Base-by-base conservation (phyloP, 1,140 invertebrate genomes). In the Stegodyphus dumicola region DNA sequence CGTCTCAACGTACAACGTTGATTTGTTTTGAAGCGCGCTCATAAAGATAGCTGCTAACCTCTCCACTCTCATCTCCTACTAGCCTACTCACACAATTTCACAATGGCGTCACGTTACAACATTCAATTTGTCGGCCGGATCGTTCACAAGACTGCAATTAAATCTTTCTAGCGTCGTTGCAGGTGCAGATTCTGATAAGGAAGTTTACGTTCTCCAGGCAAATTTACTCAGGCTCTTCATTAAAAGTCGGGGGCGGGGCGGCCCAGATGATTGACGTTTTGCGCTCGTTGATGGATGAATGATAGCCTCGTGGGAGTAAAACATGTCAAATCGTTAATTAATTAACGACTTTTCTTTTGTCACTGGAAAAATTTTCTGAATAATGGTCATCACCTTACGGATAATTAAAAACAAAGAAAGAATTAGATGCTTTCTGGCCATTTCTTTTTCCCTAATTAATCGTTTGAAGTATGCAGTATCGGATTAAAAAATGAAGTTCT, bases 221-320 rank as follows among this genome's bases (percentile, higher is more conserved):
- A 33, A 33, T 33, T 33, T 67, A 51, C 64, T 77, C 51, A 67
- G 76, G n/a, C 76, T 17, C 77, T 79, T 79, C 77, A 79, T 70
- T 79, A 70, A 79, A 70, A 13, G 9, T 9, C 13, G 73, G 54
- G 54, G 73, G 73, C 73, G 73, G 52, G n/a, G 54, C 73, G 9
- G 11, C 9, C 9, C 54, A 17, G 52, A 75, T 75, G 54, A 53
- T 54, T 53, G 73, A 33, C 60, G 60, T 13, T 11, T 33, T 33
- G 33, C 33, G 33, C 33, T 33, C 33, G 33, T 33, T 77, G 75
- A 77, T 77, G 75, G 56, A 18, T 77, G 75, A 77, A 77, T 77
- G 60, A 77, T 77, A n/a, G 60, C 11, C 75, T 48, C 6, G n/a
- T 49, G 48, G 9, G 18, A 49, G 75, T 15, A 60, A 15, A 60